A percentile compares a stretch with the other conserved stretches of the same genome.
Evolutionary conservation across 2,888 invertebrate genomes (phyloP).

Genomic region (Alcis repandata): DNA sequence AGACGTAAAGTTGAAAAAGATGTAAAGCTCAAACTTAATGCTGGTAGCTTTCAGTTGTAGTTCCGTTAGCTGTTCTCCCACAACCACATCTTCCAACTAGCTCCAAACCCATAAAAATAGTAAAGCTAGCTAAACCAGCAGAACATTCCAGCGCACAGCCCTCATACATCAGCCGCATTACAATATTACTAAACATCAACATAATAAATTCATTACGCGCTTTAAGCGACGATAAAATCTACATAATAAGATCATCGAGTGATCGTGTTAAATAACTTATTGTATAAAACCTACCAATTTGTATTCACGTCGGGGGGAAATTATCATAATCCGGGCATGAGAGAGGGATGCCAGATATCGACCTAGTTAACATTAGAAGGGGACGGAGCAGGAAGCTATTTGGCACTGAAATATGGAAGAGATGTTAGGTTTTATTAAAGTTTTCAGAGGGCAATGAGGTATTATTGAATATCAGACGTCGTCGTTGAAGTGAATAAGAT

Average conservation of each 20-base stretch:
- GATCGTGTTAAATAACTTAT: slow-evolving; percentile 77
- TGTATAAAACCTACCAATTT: slow-evolving; percentile 82
- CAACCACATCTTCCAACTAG: not conserved
- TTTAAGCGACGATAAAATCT: slow-evolving; percentile 54
- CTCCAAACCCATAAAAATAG: slow-evolving; percentile 4
- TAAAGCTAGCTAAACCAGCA: slow-evolving; percentile 7
- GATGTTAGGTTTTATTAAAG: slow-evolving; percentile 74
- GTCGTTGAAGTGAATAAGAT: not conserved
- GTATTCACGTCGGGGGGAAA: slow-evolving; percentile 72
- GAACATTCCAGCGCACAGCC: slow-evolving; percentile 12
- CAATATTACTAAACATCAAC: slow-evolving; percentile 46
- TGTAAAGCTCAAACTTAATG: too few relatives aligned
- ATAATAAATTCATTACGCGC: slow-evolving; percentile 53
- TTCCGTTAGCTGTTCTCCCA: too few relatives aligned
- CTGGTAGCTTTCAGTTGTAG: not conserved
- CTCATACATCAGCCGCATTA: slow-evolving; percentile 14
- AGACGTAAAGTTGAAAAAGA: too few relatives aligned
- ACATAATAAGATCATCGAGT: slow-evolving; percentile 63
- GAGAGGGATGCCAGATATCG: slow-evolving; percentile 51
- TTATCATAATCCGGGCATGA: slow-evolving; percentile 73
- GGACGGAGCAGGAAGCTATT: slow-evolving; percentile 52
- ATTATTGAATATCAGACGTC: slow-evolving; percentile 46
- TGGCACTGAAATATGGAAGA: slow-evolving; percentile 63
- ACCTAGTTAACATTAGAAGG: slow-evolving; percentile 42
- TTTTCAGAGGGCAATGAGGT: slow-evolving; percentile 60